Evolutionary conservation across 2,888 invertebrate species (phyloP).

Genomic region (Pharmacophagus antenor): DNA sequence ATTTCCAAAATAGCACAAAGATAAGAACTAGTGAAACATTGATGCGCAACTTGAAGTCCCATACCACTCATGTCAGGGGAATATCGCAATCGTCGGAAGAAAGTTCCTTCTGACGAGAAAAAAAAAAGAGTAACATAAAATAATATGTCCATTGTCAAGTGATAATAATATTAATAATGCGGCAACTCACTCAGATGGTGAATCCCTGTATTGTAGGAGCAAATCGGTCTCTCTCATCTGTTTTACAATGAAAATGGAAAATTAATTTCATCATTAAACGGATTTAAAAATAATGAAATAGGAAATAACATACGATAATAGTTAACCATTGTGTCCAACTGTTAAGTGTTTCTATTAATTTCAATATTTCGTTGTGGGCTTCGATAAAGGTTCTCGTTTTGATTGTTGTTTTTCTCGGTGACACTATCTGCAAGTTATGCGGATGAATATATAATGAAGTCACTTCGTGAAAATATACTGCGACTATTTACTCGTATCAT

Average conservation of each 20-base stretch:
- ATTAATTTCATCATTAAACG: background rate
- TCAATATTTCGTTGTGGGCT: constrained; percentile 61
- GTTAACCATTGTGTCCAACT: constrained; percentile 68
- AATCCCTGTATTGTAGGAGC: constrained; percentile 17
- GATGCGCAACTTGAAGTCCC: too few species aligned
- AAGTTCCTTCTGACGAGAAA: too few species aligned
- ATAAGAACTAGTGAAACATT: too few species aligned
- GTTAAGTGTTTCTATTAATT: constrained; percentile 63
- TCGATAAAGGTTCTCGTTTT: constrained; percentile 53
- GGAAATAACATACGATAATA: constrained; percentile 50
- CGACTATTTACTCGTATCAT: too few species aligned
- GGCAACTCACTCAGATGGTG: constrained; percentile 12
- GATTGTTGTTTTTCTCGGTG: constrained; percentile 53
- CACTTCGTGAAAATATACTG: background rate
- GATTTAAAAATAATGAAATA: constrained; percentile 16
- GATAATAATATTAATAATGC: background rate
- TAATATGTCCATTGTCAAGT: too few species aligned
- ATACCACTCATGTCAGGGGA: too few species aligned
- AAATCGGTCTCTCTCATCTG: constrained; percentile 28
- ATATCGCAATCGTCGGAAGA: too few species aligned
- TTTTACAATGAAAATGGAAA: background rate
- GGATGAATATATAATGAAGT: background rate
- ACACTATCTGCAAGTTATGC: constrained; percentile 52
- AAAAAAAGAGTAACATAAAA: too few species aligned
- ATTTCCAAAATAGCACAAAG: too few species aligned